Conservation (phyloP, 2,113 vertebrate species). For the Hypomesus transpacificus region DNA sequence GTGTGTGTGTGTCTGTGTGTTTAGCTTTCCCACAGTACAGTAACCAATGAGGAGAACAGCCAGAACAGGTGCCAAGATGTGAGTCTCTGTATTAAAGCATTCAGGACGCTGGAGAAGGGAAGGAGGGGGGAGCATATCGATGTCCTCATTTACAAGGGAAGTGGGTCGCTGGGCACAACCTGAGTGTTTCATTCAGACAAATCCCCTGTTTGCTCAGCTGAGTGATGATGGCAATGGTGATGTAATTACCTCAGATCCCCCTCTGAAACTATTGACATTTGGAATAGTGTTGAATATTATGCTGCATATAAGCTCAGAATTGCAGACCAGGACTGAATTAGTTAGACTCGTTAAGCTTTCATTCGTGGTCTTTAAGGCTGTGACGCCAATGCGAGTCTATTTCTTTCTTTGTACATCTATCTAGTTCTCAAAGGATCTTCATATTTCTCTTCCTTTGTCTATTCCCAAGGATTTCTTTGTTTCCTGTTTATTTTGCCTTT, state of each 20-base stretch:
- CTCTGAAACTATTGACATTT: conserved; percentile 3
- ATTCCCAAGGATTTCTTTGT: background rate
- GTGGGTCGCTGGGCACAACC: background rate
- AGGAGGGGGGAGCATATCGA: background rate
- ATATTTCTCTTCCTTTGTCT: background rate
- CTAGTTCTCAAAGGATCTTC: background rate
- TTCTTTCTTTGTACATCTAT: background rate
- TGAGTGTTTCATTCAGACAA: background rate
- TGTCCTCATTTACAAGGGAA: background rate
- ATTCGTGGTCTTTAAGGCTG: conserved; percentile 3
- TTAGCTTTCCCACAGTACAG: conserved; percentile 10
- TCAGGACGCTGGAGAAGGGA: background rate
- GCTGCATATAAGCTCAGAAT: background rate
- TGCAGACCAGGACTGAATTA: background rate
- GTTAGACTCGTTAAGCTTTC: background rate
- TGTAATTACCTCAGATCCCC: conserved; percentile 5
- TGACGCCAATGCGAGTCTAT: no score
- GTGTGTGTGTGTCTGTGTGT: background rate
- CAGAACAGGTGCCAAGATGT: background rate
- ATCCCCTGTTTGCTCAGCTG: conserved; percentile 10
- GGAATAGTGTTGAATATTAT: background rate
- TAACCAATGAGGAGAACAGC: background rate
- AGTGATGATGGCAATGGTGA: background rate
- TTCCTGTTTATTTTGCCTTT: background rate
- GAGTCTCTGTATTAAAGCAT: background rate